phyloP scores from a whole-genome alignment of 2,113 vertebrate species.

The Syngnathoides biaculeatus region DNA sequence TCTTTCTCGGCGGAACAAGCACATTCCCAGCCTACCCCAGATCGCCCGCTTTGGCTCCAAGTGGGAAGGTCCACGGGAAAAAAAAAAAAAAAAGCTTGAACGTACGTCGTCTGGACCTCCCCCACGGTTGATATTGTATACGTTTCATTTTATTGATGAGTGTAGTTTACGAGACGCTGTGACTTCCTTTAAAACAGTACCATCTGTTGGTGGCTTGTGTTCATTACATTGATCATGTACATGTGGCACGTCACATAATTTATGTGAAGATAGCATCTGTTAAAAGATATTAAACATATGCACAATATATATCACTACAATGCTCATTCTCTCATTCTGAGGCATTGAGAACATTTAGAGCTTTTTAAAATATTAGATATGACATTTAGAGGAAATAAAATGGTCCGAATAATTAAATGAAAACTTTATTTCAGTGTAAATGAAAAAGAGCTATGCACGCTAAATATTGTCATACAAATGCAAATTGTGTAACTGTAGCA shows the following conservation, averaged over 20 bases:
- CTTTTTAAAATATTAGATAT: too few relatives aligned
- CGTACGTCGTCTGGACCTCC: background rate
- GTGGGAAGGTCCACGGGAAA: constrained; percentile 22
- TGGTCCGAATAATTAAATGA: background rate
- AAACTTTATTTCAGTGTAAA: background rate
- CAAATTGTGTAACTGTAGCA: background rate
- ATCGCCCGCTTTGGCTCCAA: constrained; percentile 62
- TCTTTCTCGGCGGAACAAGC: constrained; percentile 51
- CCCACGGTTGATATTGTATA: background rate
- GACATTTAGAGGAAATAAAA: background rate
- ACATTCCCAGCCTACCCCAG: constrained; percentile 76
- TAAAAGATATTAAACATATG: background rate
- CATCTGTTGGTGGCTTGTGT: constrained; percentile 52
- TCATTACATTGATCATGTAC: constrained; percentile 40
- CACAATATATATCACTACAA: background rate
- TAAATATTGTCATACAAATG: background rate
- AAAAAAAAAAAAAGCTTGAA: background rate
- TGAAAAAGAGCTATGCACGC: background rate
- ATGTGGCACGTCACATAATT: constrained; percentile 27
- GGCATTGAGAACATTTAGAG: background rate
- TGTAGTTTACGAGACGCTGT: too few relatives aligned
- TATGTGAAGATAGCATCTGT: background rate
- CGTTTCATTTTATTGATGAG: too few relatives aligned
- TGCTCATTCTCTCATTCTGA: background rate
- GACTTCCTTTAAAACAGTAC: constrained; percentile 36